phyloP scores from a whole-genome alignment of 1,140 invertebrate species.

The Drosophila seguyi region DNA sequence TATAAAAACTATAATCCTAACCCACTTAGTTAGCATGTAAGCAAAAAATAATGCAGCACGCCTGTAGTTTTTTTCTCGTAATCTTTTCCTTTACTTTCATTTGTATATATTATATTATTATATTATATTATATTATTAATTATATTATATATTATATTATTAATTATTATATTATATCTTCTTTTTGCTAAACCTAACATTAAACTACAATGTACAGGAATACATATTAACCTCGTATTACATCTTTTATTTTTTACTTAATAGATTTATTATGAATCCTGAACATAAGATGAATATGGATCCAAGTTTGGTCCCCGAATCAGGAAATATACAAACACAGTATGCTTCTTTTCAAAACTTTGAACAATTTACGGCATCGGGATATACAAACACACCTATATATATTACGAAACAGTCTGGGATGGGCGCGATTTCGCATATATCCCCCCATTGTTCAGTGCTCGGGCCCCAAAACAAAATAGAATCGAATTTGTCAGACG shows the following conservation, averaged over 20 bases:
- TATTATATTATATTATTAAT: too few species aligned
- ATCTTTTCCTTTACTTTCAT: too few species aligned
- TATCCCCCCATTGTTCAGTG: conserved; percentile 81
- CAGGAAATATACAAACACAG: conserved; percentile 64
- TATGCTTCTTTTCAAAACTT: conserved; percentile 86
- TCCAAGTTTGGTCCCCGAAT: conserved; percentile 53
- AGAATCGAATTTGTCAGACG: conserved; percentile 87
- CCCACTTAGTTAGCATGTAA: too few species aligned
- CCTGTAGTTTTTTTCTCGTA: too few species aligned
- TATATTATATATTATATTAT: too few species aligned
- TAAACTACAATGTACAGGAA: too few species aligned
- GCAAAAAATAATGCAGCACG: too few species aligned
- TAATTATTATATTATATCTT: too few species aligned
- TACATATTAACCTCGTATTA: neutral
- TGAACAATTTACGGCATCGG: conserved; percentile 87
- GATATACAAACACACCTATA: conserved; percentile 85
- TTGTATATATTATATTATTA: too few species aligned
- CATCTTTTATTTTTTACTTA: neutral
- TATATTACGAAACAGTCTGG: conserved; percentile 64
- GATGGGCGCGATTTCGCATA: conserved; percentile 60
- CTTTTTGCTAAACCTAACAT: too few species aligned
- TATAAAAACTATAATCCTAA: too few species aligned
- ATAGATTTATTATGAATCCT: conserved; percentile 59
- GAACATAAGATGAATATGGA: conserved; percentile 66
- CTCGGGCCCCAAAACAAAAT: conserved; percentile 86